Base-by-base conservation (phyloP, 2,113 vertebrate genomes). In the Pseudolaguvia tuberculata region DNA sequence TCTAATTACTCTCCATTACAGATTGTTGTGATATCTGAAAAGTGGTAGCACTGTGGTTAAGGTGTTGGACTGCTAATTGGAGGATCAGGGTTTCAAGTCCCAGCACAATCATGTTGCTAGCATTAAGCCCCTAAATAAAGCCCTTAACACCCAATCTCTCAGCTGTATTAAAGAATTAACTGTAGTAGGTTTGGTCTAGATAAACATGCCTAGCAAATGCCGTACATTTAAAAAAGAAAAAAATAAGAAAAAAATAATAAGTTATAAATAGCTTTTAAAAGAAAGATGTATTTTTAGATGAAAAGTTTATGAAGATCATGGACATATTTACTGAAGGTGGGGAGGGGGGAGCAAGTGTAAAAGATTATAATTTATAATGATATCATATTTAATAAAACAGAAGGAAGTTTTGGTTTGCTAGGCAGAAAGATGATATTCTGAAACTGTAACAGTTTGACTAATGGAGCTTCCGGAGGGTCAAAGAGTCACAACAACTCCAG, bases 311-410 rank as follows among this genome's bases (percentile, higher is more conserved):
- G 45, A 53, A 53, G 21, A 27, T 25, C 25, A 53, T 62, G 12
- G 11, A 48, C 56, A 52, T 42, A 25, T 57, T 75, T 67, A 18
- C 10, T 42, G 7, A 42, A 42, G 39, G 45, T n/a, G 42, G 15
- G 35, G 23, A 31, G 35, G 56, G n/a, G 57, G 56, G 17, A 18
- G 29, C 52, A 20, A 47, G 17, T 45, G 17, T 56, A 14, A 21
- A 23, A 72, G 2, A 47, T 39, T 2, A 51, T 15, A 48, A 71
- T 63, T 45, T 68, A 68, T 55, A 39, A 35, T 59, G 65, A 70
- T 59, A 29, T 76, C 56, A 70, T 17, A 70, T 55, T 77, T 53
- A 71, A 71, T 62, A 63, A 27, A 45, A 62, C 8, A 21, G 31
- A 61, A 62, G 21, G 18, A 20, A 47, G 56, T 42, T 76, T 68